phyloP scores from a whole-genome alignment of 2,888 invertebrate species.

The Tetragnatha montana region DNA sequence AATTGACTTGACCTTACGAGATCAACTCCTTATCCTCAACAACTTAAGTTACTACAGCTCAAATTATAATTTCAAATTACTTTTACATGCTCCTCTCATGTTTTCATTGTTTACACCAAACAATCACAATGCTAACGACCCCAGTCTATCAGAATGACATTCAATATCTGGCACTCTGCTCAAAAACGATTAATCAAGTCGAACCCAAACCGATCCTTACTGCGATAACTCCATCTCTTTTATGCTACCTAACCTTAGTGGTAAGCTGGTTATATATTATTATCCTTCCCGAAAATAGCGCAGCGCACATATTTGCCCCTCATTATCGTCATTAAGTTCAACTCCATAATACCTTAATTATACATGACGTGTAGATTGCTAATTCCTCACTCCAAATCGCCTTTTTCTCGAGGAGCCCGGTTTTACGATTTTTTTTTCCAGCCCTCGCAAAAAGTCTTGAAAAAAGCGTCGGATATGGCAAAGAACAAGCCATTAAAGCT shows the following conservation, averaged over 20 bases:
- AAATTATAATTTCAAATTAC: too few species aligned
- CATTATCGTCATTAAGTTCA: conserved; percentile 60
- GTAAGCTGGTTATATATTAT: conserved; percentile 62
- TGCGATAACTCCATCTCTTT: conserved; percentile 15
- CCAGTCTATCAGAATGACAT: background rate
- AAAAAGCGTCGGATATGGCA: conserved; percentile 41
- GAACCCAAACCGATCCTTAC: background rate
- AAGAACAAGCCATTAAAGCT: conserved; percentile 68
- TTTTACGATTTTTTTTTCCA: background rate
- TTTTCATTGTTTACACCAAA: background rate
- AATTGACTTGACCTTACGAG: too few species aligned
- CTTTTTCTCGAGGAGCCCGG: conserved; percentile 7
- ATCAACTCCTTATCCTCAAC: too few species aligned
- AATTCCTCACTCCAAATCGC: conserved; percentile 36
- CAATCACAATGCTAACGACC: background rate
- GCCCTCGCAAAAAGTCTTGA: background rate
- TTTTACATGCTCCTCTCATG: background rate
- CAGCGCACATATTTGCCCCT: conserved; percentile 53
- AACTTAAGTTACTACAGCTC: too few species aligned
- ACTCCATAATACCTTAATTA: conserved; percentile 67
- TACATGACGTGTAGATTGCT: conserved; percentile 43
- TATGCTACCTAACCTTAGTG: conserved; percentile 6
- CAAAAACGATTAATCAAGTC: conserved; percentile 33
- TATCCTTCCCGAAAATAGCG: conserved; percentile 44
- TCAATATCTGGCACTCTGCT: background rate